Percentiles rank a stretch among this genome's conserved stretches.
Conservation (phyloP, 2,797 vertebrate species). For the Halcyon badia region DNA sequence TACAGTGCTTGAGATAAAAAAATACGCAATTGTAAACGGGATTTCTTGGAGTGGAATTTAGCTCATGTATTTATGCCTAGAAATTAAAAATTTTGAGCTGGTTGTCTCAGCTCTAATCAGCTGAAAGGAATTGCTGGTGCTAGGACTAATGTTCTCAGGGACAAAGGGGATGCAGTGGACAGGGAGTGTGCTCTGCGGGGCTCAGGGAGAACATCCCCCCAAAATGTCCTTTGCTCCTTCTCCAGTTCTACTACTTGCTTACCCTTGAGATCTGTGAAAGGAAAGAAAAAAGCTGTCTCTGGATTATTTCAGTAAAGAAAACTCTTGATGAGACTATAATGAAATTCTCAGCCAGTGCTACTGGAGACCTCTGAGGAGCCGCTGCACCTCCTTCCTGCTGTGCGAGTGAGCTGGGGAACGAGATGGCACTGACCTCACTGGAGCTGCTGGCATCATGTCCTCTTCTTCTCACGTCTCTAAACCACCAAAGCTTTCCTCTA, state of each 20-base stretch:
- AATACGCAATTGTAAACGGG: background rate
- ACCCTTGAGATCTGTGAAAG: background rate
- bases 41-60: background rate
- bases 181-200: accelerated
- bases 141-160: background rate
- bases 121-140: background rate
- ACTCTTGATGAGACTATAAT: background rate
- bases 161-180: accelerated
- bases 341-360: background rate
- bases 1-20: background rate
- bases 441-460: background rate
- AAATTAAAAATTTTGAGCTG: background rate
- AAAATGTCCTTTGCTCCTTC: background rate
- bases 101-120: background rate
- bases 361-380: background rate
- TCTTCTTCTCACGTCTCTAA: background rate
- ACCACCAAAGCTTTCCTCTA: background rate
- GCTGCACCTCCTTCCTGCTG: background rate
- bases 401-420: accelerated
- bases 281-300: background rate
- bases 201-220: accelerated
- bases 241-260: background rate
- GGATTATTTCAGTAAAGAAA: background rate
- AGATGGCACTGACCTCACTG: background rate
- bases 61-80: background rate